Evolutionary conservation across 2,888 invertebrate species (phyloP), one percentile per base, ranked within the genome.

Genomic region (Ophion ventricosus): DNA sequence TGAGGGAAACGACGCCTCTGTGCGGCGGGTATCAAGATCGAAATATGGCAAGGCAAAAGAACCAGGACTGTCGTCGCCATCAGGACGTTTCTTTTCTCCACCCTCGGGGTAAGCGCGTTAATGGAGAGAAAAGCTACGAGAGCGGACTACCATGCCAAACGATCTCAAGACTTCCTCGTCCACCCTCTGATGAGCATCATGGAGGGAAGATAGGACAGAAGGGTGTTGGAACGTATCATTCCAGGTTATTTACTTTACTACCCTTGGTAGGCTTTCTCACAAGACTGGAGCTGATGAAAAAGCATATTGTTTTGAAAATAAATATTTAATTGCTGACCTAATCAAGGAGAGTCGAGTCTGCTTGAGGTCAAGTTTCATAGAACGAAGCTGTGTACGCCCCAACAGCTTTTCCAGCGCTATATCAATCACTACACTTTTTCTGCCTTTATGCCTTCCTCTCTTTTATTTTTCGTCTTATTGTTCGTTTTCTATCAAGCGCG

Each of bases 201-300:
- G 54, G 56, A 43, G 67, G 17, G 56, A 69, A 56, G 40, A 35
- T 43, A 23, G 4, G 10, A 25, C 8, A 20, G 40, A 63, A 26
- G 43, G 63, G 40, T 43, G 43, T 76, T 72, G 63, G 49, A 64
- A 70, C 64, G 43, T 43, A 70, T 23, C n/a, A 11, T 57, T 64
- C 49, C 70, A 66, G 23, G 23, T 64, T 43, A 66, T 72, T 59
- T 17, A 14, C 49, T 20, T 49, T 11, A 2, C 14, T 17, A 49
- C 14, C 49, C 17, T 49, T 17, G 17, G 49, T 17, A 17, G 14
- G 17, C 49, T 49, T 49, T 49, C 2, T 17, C 49, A 3, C 17
- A 49, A 4, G 49, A 49, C 49, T 14, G 49, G 49, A 14, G 14
- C 17, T 14, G 49, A 17, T 17, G 49, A 49, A 49, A 49, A 49